A percentile compares a stretch with the other conserved stretches of the same genome.
phyloP scores from a whole-genome alignment of 2,888 invertebrate genomes.

The Mesochorus sp. region DNA sequence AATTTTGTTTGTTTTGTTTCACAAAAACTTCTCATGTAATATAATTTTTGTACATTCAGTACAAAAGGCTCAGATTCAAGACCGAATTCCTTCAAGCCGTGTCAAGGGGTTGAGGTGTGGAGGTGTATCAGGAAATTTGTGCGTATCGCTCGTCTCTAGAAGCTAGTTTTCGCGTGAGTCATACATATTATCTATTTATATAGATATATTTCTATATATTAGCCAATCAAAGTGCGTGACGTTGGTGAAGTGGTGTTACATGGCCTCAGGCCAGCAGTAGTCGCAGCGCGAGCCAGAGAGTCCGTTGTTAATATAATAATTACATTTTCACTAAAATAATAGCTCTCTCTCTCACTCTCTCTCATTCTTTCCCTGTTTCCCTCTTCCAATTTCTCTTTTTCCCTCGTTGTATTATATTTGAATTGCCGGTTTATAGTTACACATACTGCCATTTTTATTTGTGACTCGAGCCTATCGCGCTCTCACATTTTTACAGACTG shows the following conservation, averaged over 20 bases:
- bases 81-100: slow-evolving; percentile 58
- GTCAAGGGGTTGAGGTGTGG: slow-evolving; percentile 64
- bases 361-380: slow-evolving; percentile 18
- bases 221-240: slow-evolving; percentile 70
- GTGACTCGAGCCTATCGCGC: no score
- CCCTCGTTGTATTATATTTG: slow-evolving; percentile 17
- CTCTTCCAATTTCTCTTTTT: neutral
- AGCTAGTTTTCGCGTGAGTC: slow-evolving; percentile 78
- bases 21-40: neutral
- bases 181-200: slow-evolving; percentile 53
- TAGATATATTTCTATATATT: slow-evolving; percentile 48
- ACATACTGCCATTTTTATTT: no score
- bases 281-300: slow-evolving; percentile 63
- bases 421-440: no score
- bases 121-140: slow-evolving; percentile 68
- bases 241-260: slow-evolving; percentile 60
- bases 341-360: slow-evolving; percentile 26
- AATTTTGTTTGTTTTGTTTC: neutral
- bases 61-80: slow-evolving; percentile 52
- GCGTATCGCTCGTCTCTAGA: slow-evolving; percentile 80
- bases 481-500: no score
- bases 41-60: neutral
- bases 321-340: slow-evolving; percentile 14
- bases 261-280: slow-evolving; percentile 61
- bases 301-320: slow-evolving; percentile 34